Evolutionary conservation across 2,888 invertebrate species (phyloP).

Genomic region (Chirona hameri): DNA sequence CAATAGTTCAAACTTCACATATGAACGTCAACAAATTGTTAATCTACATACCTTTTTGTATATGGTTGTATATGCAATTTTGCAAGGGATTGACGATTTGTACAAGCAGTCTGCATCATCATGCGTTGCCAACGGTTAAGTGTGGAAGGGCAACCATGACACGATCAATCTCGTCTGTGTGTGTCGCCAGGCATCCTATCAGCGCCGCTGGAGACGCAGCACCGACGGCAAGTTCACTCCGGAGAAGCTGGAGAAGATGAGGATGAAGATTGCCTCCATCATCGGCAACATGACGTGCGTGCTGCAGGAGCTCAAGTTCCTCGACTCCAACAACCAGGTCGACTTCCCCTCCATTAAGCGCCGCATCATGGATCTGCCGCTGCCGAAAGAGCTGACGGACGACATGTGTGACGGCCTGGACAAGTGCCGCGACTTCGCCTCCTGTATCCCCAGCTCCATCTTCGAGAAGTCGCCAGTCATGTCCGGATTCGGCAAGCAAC

Average conservation of each 20-base stretch:
- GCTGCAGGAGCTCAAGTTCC: not conserved
- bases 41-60: not conserved
- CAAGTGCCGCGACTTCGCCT: not conserved
- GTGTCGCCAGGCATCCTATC: not conserved
- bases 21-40: not conserved
- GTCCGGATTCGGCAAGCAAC: not conserved
- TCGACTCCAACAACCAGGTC: not conserved
- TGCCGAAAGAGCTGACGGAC: not conserved
- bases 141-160: too few relatives aligned
- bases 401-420: not conserved
- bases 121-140: too few relatives aligned
- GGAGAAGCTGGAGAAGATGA: not conserved
- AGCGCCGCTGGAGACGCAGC: not conserved
- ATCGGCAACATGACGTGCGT: not conserved
- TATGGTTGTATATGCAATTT: not conserved
- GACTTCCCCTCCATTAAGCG: not conserved
- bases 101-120: too few relatives aligned
- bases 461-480: not conserved
- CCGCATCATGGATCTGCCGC: not conserved
- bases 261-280: not conserved
- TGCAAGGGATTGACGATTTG: not conserved
- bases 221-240: not conserved
- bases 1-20: too few relatives aligned
- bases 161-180: too few relatives aligned
- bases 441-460: not conserved